Evolutionary conservation across 2,113 vertebrate species (phyloP).

Genomic region (Eonycteris spelaea): DNA sequence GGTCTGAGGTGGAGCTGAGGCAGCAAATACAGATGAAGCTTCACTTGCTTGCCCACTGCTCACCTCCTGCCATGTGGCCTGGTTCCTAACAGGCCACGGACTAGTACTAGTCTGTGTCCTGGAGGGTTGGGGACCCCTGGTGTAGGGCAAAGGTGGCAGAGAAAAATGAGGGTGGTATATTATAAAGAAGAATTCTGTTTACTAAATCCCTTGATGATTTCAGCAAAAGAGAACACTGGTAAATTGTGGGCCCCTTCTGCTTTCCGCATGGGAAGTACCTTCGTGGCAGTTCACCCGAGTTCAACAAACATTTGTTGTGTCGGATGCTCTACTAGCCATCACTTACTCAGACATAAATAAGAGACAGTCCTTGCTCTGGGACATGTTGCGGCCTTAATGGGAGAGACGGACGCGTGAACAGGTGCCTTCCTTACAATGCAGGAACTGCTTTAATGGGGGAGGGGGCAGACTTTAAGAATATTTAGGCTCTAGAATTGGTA

Average conservation of each 20-base stretch:
- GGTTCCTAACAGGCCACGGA: no score
- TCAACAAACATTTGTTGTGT: not conserved
- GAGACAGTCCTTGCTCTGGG: not conserved
- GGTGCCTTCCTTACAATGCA: not conserved
- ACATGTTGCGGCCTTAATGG: not conserved
- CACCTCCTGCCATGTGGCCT: no score
- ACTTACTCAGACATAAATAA: not conserved
- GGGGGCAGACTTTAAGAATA: not conserved
- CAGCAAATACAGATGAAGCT: no score
- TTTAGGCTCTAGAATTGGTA: not conserved
- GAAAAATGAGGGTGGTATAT: not conserved
- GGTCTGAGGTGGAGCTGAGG: no score
- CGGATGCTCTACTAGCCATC: not conserved
- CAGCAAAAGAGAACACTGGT: not conserved
- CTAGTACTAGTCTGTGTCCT: no score
- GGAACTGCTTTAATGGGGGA: not conserved
- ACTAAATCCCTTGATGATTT: not conserved
- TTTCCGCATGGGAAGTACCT: not conserved
- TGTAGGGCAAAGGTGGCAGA: not conserved
- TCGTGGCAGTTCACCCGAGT: not conserved
- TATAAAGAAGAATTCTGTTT: not conserved
- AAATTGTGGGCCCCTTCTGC: not conserved
- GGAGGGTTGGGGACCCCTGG: no score
- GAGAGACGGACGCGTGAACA: not conserved
- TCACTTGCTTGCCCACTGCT: no score